Conservation (phyloP, 2,113 vertebrate genomes). For the Struthidea cinerea region DNA sequence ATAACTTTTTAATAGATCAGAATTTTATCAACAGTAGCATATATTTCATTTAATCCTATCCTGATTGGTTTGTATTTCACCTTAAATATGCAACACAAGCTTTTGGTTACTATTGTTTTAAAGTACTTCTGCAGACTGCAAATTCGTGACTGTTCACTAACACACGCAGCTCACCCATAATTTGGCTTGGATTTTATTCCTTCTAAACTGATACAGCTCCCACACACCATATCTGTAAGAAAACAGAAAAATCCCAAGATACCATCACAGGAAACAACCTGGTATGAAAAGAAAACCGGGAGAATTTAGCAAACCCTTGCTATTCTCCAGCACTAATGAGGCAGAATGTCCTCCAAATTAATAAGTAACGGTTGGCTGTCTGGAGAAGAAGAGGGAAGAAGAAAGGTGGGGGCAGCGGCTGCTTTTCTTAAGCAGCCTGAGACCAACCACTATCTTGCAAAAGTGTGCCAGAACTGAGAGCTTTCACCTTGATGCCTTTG, state of each 20-base stretch:
- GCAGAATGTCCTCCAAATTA: neutral
- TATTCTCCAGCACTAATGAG: conserved; percentile 2
- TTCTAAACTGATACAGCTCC: neutral
- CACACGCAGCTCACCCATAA: neutral
- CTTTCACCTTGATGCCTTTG: neutral
- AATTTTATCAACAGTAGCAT: neutral
- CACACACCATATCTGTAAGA: neutral
- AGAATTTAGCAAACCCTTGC: neutral
- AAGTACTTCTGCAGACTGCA: conserved; percentile 13
- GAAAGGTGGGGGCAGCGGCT: neutral
- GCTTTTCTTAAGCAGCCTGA: neutral
- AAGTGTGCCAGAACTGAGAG: neutral
- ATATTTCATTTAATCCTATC: neutral
- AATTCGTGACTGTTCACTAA: neutral
- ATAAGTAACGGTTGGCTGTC: neutral
- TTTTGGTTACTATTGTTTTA: neutral
- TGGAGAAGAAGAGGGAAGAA: neutral
- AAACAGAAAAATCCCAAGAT: neutral
- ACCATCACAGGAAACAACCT: neutral
- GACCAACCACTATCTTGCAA: neutral
- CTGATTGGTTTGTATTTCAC: neutral
- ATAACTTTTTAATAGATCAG: neutral
- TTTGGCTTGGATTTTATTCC: conserved; percentile 1
- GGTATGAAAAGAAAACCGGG: neutral
- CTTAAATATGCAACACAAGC: neutral